Evolutionary conservation across 1,140 invertebrate species (phyloP).

Genomic region (Ceratosolen fusciceps): DNA sequence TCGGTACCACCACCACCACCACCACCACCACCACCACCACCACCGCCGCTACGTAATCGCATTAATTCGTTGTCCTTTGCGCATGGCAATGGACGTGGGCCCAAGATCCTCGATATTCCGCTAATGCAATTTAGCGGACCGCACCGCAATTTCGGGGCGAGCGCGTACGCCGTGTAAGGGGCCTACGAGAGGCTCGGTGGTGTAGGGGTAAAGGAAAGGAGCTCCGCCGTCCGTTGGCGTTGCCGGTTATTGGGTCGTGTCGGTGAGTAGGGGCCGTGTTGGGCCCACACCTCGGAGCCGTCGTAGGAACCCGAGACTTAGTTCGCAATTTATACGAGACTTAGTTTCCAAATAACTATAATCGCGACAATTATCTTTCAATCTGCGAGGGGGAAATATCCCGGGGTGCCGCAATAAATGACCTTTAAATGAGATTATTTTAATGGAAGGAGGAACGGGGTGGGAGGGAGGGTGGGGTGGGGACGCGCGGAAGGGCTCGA

Average conservation of each 20-base stretch:
- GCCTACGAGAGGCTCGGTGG: no score
- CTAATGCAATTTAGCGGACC: constrained; percentile 36
- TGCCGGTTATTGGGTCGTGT: neutral
- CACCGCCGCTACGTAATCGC: constrained; percentile 25
- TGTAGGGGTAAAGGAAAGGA: neutral
- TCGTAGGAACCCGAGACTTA: neutral
- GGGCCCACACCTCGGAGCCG: neutral
- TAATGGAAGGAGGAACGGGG: constrained; percentile 25
- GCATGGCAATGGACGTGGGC: neutral
- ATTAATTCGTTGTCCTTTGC: constrained; percentile 19
- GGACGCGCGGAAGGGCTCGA: neutral
- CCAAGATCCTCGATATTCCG: constrained; percentile 11
- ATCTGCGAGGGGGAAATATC: neutral
- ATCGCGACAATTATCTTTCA: constrained; percentile 42
- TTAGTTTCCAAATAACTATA: constrained; percentile 31
- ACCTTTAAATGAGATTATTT: constrained; percentile 27
- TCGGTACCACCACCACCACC: no score
- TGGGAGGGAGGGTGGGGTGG: neutral
- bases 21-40: no score
- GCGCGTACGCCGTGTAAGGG: no score
- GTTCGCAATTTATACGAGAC: constrained; percentile 22
- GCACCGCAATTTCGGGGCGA: constrained; percentile 24
- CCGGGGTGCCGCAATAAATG: constrained; percentile 4
- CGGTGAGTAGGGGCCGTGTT: neutral
- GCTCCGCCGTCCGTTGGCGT: no score